Evolutionary conservation across 2,113 vertebrate species (phyloP), one percentile per base, ranked within the genome.

Genomic region (Brevimyrus niger): DNA sequence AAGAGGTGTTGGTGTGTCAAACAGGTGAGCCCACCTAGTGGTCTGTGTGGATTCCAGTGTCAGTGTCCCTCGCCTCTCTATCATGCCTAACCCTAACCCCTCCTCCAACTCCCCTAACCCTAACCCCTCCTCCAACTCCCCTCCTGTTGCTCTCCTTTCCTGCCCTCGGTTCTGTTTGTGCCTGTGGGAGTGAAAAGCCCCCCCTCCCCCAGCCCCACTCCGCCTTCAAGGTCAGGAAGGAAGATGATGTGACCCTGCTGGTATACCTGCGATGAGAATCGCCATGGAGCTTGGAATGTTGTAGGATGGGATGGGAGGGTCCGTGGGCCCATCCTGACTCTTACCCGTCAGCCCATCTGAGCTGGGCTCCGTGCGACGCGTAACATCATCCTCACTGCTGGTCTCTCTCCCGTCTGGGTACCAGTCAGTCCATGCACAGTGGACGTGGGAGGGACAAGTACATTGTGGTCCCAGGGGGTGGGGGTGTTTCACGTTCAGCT

Each of bases 401-500:
- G 42, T 42, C 42, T 42, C 42, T 42, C 42, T 42, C 42, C 42
- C 42, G 42, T 42, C 53, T 21, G 17, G 21, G 53, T 58, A 23
- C 53, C 6, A 23, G 17, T 4, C 17, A n/a, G 48, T n/a, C 23
- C 42, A 0, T 10, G 6, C 76, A 82, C 38, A 35, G 31, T 44
- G 38, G 3, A 80, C 6, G 5, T 21, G 73, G 38, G 35, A 3
- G 31, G 13, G 27, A 42, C 27, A n/a, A n/a, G 55, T 55, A 17
- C 51, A 19, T 53, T 53, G 51, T 53, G 51, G 53, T 55, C 53
- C 53, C 53, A 3, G 5, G 53, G 19, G 53, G 5, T 23, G 53
- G 19, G 53, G 53, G 42, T 89, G 86, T 76, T 82, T 90, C 55
- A 42, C 88, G 47, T 88, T 90, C 91, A 76, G 73, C 89, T 91